Conservation (phyloP, 2,113 vertebrate species). For the Coptodon bakossiorum region DNA sequence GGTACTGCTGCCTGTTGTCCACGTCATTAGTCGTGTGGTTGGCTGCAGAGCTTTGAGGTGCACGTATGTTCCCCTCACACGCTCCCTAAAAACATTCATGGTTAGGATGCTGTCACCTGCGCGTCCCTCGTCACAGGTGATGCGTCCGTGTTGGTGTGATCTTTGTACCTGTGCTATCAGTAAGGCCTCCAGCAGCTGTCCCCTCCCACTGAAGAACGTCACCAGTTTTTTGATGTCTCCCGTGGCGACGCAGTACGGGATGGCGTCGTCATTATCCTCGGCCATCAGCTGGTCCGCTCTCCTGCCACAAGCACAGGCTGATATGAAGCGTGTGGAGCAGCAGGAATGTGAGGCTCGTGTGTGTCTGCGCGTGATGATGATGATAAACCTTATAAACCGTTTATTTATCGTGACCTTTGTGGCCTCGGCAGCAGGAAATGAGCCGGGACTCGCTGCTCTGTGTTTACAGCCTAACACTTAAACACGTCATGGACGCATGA, state of each 20-base stretch:
- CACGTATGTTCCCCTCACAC: constrained; percentile 89
- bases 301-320: constrained; percentile 62
- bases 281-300: constrained; percentile 93
- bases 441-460: background rate
- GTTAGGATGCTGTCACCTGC: background rate
- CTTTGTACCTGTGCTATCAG: constrained; percentile 88
- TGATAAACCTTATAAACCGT: background rate
- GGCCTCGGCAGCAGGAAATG: background rate
- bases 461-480: background rate
- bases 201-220: constrained; percentile 86
- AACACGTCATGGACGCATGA: background rate
- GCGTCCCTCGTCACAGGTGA: background rate
- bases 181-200: constrained; percentile 89
- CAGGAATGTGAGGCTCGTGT: background rate
- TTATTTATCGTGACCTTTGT: background rate
- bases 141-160: background rate
- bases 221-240: constrained; percentile 90
- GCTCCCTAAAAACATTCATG: constrained; percentile 75
- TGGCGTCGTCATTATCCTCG: constrained; percentile 90
- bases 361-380: background rate
- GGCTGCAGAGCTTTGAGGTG: constrained; percentile 54
- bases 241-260: constrained; percentile 89
- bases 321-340: background rate
- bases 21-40: constrained; percentile 63
- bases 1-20: constrained; percentile 77